Evolutionary conservation across 1,140 invertebrate species (phyloP).

Genomic region (Drosophila pachea): DNA sequence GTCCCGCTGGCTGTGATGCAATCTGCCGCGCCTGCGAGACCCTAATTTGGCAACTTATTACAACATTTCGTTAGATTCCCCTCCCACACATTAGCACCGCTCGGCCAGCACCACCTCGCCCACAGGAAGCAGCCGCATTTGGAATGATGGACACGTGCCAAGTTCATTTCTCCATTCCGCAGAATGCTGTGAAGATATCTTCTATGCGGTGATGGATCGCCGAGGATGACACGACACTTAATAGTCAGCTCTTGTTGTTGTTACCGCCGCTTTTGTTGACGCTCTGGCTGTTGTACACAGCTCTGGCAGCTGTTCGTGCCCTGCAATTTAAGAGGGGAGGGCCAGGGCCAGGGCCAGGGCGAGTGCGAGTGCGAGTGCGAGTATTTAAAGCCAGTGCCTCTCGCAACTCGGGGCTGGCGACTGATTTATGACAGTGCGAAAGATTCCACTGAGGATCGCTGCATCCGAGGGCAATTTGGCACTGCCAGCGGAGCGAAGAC

Average conservation of each 20-base stretch:
- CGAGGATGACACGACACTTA: slow-evolving; percentile 74
- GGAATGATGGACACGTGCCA: slow-evolving; percentile 70
- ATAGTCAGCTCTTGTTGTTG: slow-evolving; percentile 48
- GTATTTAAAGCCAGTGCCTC: slow-evolving; percentile 2
- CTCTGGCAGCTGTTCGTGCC: slow-evolving; percentile 52
- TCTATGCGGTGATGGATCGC: slow-evolving; percentile 66
- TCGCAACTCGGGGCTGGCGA: slow-evolving; percentile 54
- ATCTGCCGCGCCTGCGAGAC: slow-evolving; percentile 36
- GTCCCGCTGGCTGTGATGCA: slow-evolving; percentile 16
- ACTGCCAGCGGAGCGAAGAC: slow-evolving; percentile 26
- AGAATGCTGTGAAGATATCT: slow-evolving; percentile 33
- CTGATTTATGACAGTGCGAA: slow-evolving; percentile 69
- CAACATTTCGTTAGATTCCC: slow-evolving; percentile 42
- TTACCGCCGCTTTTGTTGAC: slow-evolving; percentile 40
- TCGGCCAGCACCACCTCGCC: slow-evolving; percentile 33
- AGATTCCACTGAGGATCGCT: slow-evolving; percentile 44
- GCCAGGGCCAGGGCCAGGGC: slow-evolving; percentile 38
- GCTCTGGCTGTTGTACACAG: slow-evolving; percentile 30
- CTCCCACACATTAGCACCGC: slow-evolving; percentile 47
- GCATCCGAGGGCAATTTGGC: slow-evolving; percentile 62
- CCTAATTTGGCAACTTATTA: slow-evolving; percentile 66
- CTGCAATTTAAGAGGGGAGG: slow-evolving; percentile 66
- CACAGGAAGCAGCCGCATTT: slow-evolving; percentile 43
- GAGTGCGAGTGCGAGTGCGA: slow-evolving; percentile 52
- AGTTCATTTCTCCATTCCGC: slow-evolving; percentile 55